Conservation (phyloP, 1,140 invertebrate genomes). For the Lanistes nyassanus region DNA sequence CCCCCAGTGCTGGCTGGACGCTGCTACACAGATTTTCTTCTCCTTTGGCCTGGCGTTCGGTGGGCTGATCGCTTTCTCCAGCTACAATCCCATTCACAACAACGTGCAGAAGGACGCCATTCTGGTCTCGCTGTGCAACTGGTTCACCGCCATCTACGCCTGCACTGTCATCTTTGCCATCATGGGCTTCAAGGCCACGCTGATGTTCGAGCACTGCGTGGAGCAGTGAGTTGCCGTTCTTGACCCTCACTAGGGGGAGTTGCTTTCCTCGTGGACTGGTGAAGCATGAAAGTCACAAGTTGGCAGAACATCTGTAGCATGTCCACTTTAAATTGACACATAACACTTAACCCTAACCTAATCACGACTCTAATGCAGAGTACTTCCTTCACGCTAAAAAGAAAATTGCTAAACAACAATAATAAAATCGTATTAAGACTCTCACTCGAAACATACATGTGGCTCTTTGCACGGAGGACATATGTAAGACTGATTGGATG, state of each 20-base stretch:
- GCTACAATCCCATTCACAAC: slow-evolving; percentile 82
- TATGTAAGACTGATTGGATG: too few relatives aligned
- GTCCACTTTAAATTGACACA: too few relatives aligned
- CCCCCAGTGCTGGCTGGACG: slow-evolving; percentile 79
- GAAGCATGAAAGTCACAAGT: too few relatives aligned
- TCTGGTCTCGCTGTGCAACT: slow-evolving; percentile 92
- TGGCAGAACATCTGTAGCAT: too few relatives aligned
- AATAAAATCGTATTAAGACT: too few relatives aligned
- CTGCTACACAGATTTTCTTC: slow-evolving; percentile 89
- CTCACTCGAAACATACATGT: too few relatives aligned
- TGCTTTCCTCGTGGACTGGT: too few relatives aligned
- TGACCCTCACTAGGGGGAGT: neutral
- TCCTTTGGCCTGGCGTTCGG: slow-evolving; percentile 89
- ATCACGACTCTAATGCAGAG: too few relatives aligned
- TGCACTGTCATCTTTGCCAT: slow-evolving; percentile 98
- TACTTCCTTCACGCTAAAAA: too few relatives aligned
- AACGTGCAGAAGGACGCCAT: slow-evolving; percentile 78
- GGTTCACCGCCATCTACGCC: slow-evolving; percentile 93
- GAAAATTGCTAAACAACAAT: too few relatives aligned
- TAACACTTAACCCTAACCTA: too few relatives aligned
- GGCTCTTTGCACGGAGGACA: too few relatives aligned
- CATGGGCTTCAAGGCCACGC: slow-evolving; percentile 86
- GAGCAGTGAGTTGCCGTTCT: slow-evolving; percentile 41
- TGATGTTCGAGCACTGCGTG: slow-evolving; percentile 54
- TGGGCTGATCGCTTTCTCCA: slow-evolving; percentile 91